Conservation (phyloP, 2,888 invertebrate species). For the Endotricha flammealis region DNA sequence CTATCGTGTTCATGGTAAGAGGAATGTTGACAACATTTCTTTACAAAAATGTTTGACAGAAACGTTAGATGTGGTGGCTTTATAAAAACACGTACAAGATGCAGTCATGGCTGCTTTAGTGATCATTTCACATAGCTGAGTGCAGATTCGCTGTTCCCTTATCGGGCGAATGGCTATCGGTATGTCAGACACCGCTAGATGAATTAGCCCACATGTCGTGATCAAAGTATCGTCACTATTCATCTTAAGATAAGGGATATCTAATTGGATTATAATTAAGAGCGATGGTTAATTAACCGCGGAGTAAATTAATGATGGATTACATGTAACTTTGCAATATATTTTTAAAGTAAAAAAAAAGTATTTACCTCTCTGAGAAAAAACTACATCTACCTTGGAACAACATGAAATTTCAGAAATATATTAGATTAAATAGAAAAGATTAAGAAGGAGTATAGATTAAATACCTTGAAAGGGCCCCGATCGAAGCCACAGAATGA, state of each 20-base stretch:
- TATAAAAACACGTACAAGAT: constrained; percentile 6
- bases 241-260: constrained; percentile 53
- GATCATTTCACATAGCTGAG: constrained; percentile 27
- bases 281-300: constrained; percentile 35
- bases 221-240: constrained; percentile 49
- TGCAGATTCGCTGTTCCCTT: constrained; percentile 41
- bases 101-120: constrained; percentile 3
- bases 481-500: constrained; percentile 91
- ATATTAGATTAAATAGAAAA: no score
- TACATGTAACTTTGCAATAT: no score
- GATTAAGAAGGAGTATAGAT: no score
- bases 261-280: constrained; percentile 58
- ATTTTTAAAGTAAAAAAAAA: no score
- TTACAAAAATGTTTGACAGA: constrained; percentile 27
- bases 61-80: constrained; percentile 25
- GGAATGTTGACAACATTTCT: constrained; percentile 13
- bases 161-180: constrained; percentile 45
- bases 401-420: no score
- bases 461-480: constrained; percentile 82
- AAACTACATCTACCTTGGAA: no score
- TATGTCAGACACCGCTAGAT: constrained; percentile 42
- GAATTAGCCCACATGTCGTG: constrained; percentile 52
- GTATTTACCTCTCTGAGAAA: no score
- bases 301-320: constrained; percentile 13
- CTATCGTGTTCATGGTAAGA: no score